Base-by-base conservation (phyloP, 2,888 invertebrate species). In the Agrilus cyanescens region DNA sequence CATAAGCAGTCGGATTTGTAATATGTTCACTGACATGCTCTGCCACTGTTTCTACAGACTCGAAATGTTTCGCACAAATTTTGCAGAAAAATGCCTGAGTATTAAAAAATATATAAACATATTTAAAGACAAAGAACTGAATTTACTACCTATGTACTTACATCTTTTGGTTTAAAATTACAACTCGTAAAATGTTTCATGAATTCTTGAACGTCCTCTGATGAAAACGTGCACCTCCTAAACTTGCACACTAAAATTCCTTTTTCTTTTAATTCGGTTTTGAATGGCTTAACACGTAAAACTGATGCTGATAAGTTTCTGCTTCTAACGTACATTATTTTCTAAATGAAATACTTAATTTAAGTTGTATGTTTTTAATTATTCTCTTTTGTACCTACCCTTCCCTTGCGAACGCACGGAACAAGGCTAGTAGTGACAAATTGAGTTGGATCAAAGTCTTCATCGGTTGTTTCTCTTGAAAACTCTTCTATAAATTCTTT, bases 11-110 rank as follows among this genome's bases (percentile, higher is more conserved):
- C 2, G 31, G 7, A 12, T 35, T 13, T 3, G 1, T 4, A 34
- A 43, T 40, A 18, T 12, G 10, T 12, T 32, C 13, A 39, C 52
- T 46, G 7, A 62, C 36, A 46, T 65, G 63, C 18, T 56, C 38
- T 33, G 47, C 43, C 3, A 60, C 54, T 10, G 54, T 52, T 12
- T 50, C 44, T 48, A 57, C 49, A n/a, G 44, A 47, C 37, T 44
- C 36, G 12, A 41, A 47, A n/a, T 58, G 51, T 10, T 43, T 37
- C 32, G 63, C 49, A 50, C 65, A 65, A 46, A 49, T 46, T 46
- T 57, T 61, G 45, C 65, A 65, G 7, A 57, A 53, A 38, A 51
- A 59, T 42, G 55, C 57, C 61, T 63, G 40, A 46, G 58, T 58
- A 40, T 38, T 43, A 16, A 33, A 31, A 20, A 32, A n/a, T n/a